Evolutionary conservation across 1,140 invertebrate species (phyloP).

Genomic region (Bursaphelenchus mucronatus): DNA sequence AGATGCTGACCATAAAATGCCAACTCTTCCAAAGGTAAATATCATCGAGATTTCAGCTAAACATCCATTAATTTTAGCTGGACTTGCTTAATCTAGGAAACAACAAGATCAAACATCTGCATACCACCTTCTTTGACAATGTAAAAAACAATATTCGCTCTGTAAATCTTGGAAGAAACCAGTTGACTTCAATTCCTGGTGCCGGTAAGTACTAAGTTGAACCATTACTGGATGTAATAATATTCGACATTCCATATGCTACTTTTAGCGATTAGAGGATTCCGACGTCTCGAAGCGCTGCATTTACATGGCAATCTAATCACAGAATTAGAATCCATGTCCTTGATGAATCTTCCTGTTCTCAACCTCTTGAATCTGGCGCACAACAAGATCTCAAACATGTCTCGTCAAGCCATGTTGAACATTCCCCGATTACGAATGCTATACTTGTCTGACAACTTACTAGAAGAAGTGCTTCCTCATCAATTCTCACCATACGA

Average conservation of each 20-base stretch:
- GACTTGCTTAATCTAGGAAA: slow-evolving; percentile 56
- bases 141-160: slow-evolving; percentile 58
- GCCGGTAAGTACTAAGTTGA: slow-evolving; percentile 37
- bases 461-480: slow-evolving; percentile 37
- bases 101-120: slow-evolving; percentile 50
- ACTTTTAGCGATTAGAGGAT: slow-evolving; percentile 56
- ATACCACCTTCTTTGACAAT: slow-evolving; percentile 55
- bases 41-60: slow-evolving; percentile 6
- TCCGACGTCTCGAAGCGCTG: slow-evolving; percentile 54
- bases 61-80: slow-evolving; percentile 46
- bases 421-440: slow-evolving; percentile 58
- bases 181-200: slow-evolving; percentile 51
- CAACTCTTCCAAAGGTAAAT: slow-evolving; percentile 50
- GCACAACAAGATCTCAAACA: slow-evolving; percentile 45
- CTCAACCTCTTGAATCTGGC: slow-evolving; percentile 55
- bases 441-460: slow-evolving; percentile 56
- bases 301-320: slow-evolving; percentile 57
- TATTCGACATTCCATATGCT: neutral
- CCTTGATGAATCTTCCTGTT: slow-evolving; percentile 59
- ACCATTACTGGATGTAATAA: slow-evolving; percentile 16
- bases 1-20: slow-evolving; percentile 44
- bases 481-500: slow-evolving; percentile 54
- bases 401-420: slow-evolving; percentile 57
- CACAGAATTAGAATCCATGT: slow-evolving; percentile 39
- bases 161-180: slow-evolving; percentile 57